Evolutionary conservation across 2,797 vertebrate genomes (phyloP).

Genomic region (Distichodus sexfasciatus): DNA sequence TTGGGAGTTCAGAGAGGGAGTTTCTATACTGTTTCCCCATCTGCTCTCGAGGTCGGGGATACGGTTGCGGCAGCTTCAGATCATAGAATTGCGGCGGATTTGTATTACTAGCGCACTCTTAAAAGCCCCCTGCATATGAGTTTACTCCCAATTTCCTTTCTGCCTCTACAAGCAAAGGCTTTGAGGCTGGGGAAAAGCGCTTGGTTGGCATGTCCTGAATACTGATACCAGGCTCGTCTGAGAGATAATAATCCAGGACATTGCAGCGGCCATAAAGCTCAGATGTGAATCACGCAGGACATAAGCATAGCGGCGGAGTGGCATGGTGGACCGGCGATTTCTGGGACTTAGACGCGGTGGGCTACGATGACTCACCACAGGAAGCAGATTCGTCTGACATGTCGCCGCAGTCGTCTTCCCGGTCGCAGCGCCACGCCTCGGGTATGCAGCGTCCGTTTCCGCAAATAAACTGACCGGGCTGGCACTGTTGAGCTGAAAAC

Average conservation of each 20-base stretch:
- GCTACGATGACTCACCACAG: conserved; percentile 82
- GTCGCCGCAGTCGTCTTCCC: conserved; percentile 93
- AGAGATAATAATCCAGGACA: conserved; percentile 11
- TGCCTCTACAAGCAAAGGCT: conserved; percentile 24
- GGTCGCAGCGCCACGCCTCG: conserved; percentile 88
- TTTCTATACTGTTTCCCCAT: conserved; percentile 32
- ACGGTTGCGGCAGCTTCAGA: conserved; percentile 29
- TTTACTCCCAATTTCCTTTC: conserved; percentile 40
- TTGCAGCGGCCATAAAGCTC: conserved; percentile 13
- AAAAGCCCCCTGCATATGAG: conserved; percentile 37
- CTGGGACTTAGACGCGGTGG: too few species aligned
- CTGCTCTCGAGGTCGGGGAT: conserved; percentile 30
- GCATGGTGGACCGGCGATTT: too few species aligned
- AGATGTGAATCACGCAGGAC: background rate
- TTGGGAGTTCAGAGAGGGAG: conserved; percentile 12
- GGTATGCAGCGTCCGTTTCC: conserved; percentile 93
- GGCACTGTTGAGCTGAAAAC: conserved; percentile 85
- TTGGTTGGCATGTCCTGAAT: conserved; percentile 37
- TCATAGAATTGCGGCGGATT: conserved; percentile 31
- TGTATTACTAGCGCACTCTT: conserved; percentile 35
- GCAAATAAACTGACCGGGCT: conserved; percentile 88
- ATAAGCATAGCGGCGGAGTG: too few species aligned
- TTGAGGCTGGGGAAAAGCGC: conserved; percentile 8
- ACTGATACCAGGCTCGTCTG: conserved; percentile 22
- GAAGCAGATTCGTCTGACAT: conserved; percentile 84